Evolutionary conservation across 2,888 invertebrate species (phyloP), one percentile per base, ranked within the genome.

Genomic region (Polymixis lichenea): DNA sequence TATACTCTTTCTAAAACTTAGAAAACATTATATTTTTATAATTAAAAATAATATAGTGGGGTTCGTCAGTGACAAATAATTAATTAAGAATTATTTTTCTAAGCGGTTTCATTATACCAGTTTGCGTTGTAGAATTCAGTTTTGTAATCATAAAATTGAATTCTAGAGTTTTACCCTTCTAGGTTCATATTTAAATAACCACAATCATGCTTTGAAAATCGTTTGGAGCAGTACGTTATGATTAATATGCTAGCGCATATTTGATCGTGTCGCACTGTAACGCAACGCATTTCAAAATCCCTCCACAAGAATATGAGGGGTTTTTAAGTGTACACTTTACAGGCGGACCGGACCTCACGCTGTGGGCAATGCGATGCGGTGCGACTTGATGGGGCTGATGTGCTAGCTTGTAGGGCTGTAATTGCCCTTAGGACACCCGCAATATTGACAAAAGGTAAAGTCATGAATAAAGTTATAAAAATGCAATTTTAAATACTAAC

Each of bases 401-500:
- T 7, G 32, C 7, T 6, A n/a, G 11, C 49, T 15, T 19, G 19
- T 38, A 15, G 22, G 28, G 55, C 11, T n/a, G 6, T n/a, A 55
- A 13, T 17, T 13, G 8, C 6, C 71, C 25, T 25, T n/a, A n/a
- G 15, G 22, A 9, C 2, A 38, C 13, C 6, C 22, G 28, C 5
- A 28, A 15, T 49, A n/a, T 82, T 28, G 38, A 43, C 22, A 38
- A 22, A 1, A 1, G 13, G n/a, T 43, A 0, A 19, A 28, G 1
- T 25, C 7, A 19, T 8, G n/a, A 9, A 46, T 5, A 28, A 13
- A 77, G 60, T 46, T 43, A 53, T 0, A 25, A 71, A 49, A 72
- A 62, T 55, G 0, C 0, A 49, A 55, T 43, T 60, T 46, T 0
- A 25, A 25, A 62, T 67, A 86, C 84, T 84, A 53, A 85, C 84